Evolutionary conservation across 2,113 vertebrate genomes (phyloP).

Genomic region (Oxyura jamaicensis): DNA sequence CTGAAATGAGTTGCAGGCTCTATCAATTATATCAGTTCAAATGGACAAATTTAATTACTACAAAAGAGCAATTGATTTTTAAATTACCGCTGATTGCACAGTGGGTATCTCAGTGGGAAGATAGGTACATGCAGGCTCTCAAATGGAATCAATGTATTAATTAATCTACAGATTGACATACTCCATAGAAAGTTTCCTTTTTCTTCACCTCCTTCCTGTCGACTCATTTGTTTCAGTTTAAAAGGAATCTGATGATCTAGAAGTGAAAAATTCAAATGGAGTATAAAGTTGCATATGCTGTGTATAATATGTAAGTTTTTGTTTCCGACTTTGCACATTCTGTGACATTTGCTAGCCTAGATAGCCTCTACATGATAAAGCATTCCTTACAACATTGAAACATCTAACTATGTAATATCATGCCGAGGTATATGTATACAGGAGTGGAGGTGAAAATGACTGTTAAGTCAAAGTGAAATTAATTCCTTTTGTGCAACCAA

Average conservation of each 20-base stretch:
- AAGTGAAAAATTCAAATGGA: neutral
- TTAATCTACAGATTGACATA: constrained; percentile 69
- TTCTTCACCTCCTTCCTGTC: neutral
- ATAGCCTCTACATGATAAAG: neutral
- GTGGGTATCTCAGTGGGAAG: constrained; percentile 75
- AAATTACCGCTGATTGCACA: constrained; percentile 79
- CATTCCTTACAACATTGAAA: neutral
- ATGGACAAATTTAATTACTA: constrained; percentile 81
- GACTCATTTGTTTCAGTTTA: constrained; percentile 13
- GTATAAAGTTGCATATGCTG: neutral
- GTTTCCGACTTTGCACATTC: neutral
- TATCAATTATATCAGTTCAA: constrained; percentile 81
- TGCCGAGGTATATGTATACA: neutral
- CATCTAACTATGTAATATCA: neutral
- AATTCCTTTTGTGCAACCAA: neutral
- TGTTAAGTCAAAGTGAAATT: neutral
- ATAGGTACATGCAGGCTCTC: constrained; percentile 71
- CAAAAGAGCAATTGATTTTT: constrained; percentile 80
- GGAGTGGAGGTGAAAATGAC: neutral
- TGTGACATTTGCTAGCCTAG: neutral
- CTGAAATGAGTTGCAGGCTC: constrained; percentile 76
- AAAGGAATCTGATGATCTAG: neutral
- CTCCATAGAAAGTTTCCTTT: constrained; percentile 24
- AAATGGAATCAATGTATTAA: constrained; percentile 78
- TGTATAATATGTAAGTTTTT: neutral